Evolutionary conservation across 2,888 invertebrate genomes (phyloP).

Genomic region (Eupithecia tripunctaria): DNA sequence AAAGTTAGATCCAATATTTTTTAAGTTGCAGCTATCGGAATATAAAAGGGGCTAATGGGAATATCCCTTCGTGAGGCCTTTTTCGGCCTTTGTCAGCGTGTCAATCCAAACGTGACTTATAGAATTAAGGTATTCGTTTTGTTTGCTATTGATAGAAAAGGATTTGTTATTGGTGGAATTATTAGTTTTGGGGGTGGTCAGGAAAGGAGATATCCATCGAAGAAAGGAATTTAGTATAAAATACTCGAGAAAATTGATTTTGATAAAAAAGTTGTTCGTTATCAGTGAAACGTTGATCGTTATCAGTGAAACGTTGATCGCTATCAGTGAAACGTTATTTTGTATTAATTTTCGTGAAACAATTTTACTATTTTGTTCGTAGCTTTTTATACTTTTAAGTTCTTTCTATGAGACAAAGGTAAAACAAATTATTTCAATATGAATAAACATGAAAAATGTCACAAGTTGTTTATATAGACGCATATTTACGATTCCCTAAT

Average conservation of each 20-base stretch:
- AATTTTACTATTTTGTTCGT: neutral
- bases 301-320: neutral
- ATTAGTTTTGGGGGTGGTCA: conserved; percentile 6
- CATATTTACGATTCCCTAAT: conserved; percentile 40
- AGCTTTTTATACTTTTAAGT: neutral
- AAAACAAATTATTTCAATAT: neutral
- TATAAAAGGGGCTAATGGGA: conserved; percentile 2
- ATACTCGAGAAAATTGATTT: neutral
- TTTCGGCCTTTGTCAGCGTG: conserved; percentile 41
- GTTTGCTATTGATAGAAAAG: conserved; percentile 44
- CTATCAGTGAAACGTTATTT: neutral
- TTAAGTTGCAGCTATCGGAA: neutral
- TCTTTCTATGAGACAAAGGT: neutral
- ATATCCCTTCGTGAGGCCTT: conserved; percentile 12
- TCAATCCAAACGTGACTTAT: conserved; percentile 64
- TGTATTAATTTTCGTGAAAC: neutral
- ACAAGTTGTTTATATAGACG: neutral
- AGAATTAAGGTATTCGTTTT: conserved; percentile 54
- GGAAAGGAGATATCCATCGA: neutral
- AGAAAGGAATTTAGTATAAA: neutral
- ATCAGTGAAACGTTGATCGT: neutral
- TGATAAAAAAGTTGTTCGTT: no score
- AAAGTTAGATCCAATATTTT: neutral
- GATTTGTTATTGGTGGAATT: conserved; percentile 35
- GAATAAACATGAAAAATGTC: no score